Conservation (phyloP, 2,113 vertebrate genomes). For the Aegotheles bennettii region DNA sequence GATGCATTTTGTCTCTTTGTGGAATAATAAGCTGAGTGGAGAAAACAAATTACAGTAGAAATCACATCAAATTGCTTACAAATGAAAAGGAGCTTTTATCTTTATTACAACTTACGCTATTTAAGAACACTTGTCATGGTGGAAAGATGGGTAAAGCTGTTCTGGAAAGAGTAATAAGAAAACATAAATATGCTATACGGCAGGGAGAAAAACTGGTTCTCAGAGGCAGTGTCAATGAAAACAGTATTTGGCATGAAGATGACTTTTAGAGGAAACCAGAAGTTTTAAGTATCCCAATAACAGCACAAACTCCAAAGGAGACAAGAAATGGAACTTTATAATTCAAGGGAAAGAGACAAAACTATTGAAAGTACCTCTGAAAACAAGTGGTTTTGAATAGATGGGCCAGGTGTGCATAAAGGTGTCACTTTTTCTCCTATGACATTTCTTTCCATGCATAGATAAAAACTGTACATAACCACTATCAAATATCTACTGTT, state of each 20-base stretch:
- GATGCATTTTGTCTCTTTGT: neutral
- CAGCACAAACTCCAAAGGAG: neutral
- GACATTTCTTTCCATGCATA: neutral
- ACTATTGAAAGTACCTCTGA: neutral
- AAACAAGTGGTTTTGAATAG: slow-evolving; percentile 4
- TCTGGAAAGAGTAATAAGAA: neutral
- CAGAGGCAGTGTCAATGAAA: neutral
- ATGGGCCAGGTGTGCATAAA: slow-evolving; percentile 5
- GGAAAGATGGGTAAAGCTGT: neutral
- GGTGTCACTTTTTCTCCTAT: neutral
- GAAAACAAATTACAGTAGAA: neutral
- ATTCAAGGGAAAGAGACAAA: neutral
- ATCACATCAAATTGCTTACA: neutral
- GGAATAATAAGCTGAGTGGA: neutral
- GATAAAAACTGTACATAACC: slow-evolving; percentile 58
- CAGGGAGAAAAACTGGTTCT: neutral
- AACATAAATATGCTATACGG: fast-evolving
- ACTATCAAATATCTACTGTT: slow-evolving; percentile 62
- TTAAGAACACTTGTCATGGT: neutral
- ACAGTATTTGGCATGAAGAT: neutral
- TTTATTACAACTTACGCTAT: neutral
- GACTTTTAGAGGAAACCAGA: neutral
- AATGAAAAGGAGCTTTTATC: neutral
- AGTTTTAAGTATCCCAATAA: neutral
- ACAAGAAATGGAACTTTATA: neutral